Base-by-base conservation (phyloP, 2,797 vertebrate species). In the Diceros bicornis region DNA sequence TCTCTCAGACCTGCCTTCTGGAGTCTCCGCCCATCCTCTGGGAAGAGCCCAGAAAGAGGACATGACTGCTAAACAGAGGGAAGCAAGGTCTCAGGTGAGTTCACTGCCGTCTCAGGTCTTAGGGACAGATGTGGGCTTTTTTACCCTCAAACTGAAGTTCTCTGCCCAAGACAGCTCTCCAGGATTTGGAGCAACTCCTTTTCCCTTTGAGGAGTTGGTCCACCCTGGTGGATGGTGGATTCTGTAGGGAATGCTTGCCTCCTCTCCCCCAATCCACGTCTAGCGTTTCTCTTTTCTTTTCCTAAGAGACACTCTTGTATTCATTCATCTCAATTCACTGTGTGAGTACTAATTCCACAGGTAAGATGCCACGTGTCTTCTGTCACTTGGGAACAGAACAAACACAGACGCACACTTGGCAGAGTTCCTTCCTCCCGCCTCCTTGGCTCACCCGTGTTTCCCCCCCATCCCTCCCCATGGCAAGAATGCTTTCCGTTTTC, bases 81-180 rank as follows among this genome's bases (percentile, higher is more conserved):
- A 85, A 85, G 71, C 85, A 29, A 82, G 69, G 61, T 8, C 94
- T 25, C 94, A 66, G 93, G 96, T 97, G 93, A 97, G 97, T 59
- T 66, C 47, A 12, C 4, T 85, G 89, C 20, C 32, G 0, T 66
- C 61, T 78, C 61, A 25, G 62, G 47, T 59, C 50, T 41, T 21
- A 47, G 69, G 41, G 25, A 44, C 61, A 69, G 34, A 13, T 2
- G 34, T 16, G 13, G 52, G 52, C 10, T 6, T 61, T 55, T 64
- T 74, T 29, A 74, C 44, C 7, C 27, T 25, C 13, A 23, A 44
- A 20, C 52, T 74, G n/a, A 82, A 37, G 14, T 21, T 83, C 52
- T 84, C 11, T 25, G 10, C 6, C 55, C 44, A 47, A 0, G 29
- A 34, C 34, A 55, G 0, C 34, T 27, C 87, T 86, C 27, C n/a